These are phyloP conservation scores for Pipistrellus pygmaeus DNA, from an alignment of 2,797 vertebrate species.

Conservation along the genomic window DNA sequence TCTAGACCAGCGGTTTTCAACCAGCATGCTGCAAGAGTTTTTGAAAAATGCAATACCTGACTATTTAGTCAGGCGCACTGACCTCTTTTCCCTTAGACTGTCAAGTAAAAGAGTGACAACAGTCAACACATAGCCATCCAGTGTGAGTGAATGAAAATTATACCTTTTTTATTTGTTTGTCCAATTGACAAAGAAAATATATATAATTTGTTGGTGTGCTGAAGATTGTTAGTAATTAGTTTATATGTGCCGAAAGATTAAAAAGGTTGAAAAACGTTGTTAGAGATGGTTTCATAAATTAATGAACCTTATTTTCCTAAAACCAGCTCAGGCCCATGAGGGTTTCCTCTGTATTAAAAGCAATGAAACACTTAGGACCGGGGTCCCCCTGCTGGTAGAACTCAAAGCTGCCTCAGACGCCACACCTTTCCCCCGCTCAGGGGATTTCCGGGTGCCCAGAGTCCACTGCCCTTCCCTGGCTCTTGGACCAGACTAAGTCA, in stretches of 20 bases:
- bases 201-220: neutral
- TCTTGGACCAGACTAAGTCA: neutral
- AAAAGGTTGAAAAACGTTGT: neutral
- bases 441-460: neutral
- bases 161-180: neutral
- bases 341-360: rapidly evolving
- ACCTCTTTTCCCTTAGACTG: neutral
- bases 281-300: neutral
- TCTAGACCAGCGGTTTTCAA: neutral
- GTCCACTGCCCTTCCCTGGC: too few species aligned
- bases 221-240: neutral
- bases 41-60: neutral
- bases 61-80: neutral
- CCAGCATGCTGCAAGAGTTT: neutral
- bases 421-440: neutral
- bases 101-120: neutral
- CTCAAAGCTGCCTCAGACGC: neutral
- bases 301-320: neutral
- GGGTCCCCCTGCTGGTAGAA: constrained; percentile 77
- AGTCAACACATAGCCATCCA: neutral
- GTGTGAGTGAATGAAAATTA: neutral
- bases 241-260: neutral
- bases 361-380: constrained; percentile 48
- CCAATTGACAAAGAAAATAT: neutral
- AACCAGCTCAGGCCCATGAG: rapidly evolving